phyloP scores from a whole-genome alignment of 2,113 vertebrate genomes.

The Misgurnus anguillicaudatus region DNA sequence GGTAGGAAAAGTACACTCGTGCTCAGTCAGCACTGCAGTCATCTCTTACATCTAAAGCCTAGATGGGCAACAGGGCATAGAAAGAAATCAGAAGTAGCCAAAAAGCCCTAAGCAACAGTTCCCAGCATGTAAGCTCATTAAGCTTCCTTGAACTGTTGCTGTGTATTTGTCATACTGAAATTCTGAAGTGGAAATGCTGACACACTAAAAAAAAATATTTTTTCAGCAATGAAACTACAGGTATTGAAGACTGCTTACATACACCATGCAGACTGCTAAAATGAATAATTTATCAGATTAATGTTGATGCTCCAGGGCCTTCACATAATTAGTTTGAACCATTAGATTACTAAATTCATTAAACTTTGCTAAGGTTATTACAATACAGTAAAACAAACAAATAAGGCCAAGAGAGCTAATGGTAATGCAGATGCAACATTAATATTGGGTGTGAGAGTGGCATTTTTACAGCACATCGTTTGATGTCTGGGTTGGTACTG shows the following conservation, averaged over 20 bases:
- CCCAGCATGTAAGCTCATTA: slow-evolving; percentile 32
- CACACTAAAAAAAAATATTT: background rate
- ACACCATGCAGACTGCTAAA: slow-evolving; percentile 51
- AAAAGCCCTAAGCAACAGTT: slow-evolving; percentile 17
- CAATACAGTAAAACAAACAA: slow-evolving; percentile 57
- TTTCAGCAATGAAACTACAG: slow-evolving; percentile 25
- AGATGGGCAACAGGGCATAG: background rate
- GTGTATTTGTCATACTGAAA: slow-evolving; percentile 5
- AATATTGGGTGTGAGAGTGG: slow-evolving; percentile 8
- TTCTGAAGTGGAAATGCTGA: slow-evolving; percentile 21
- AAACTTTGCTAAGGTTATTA: slow-evolving; percentile 23
- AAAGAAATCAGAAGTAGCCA: slow-evolving; percentile 6
- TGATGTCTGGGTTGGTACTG: slow-evolving; percentile 23
- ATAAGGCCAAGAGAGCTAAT: slow-evolving; percentile 58
- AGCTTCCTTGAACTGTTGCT: background rate
- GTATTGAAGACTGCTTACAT: slow-evolving; percentile 55
- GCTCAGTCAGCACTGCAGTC: slow-evolving; percentile 12
- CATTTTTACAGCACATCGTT: slow-evolving; percentile 13
- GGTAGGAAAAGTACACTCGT: slow-evolving; percentile 17
- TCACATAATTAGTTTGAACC: slow-evolving; percentile 42
- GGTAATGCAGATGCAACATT: slow-evolving; percentile 46
- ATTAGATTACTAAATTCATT: slow-evolving; percentile 1
- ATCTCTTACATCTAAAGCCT: background rate
- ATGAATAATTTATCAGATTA: slow-evolving; percentile 70
- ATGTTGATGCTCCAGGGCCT: slow-evolving; percentile 71